phyloP scores from a whole-genome alignment of 2,797 vertebrate genomes.

The Stomatorhinus walkeri region DNA sequence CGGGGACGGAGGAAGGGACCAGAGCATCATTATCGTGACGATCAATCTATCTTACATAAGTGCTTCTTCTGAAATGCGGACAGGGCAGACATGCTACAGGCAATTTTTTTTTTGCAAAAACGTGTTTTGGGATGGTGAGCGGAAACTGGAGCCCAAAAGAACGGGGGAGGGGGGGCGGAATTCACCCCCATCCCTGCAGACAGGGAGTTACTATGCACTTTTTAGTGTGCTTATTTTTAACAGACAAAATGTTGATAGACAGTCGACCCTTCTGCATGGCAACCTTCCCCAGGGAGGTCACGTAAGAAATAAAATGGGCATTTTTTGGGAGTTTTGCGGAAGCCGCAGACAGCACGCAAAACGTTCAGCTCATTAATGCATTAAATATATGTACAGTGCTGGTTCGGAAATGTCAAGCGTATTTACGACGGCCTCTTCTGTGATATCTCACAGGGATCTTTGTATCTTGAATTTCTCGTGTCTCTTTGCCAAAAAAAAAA shows the following conservation, averaged over 20 bases:
- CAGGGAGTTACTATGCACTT: background rate
- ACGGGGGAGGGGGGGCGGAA: background rate
- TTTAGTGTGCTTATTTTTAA: background rate
- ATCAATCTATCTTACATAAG: background rate
- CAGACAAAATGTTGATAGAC: background rate
- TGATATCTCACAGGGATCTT: background rate
- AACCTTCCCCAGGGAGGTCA: background rate
- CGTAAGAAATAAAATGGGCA: background rate
- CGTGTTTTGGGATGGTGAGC: background rate
- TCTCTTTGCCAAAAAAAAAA: background rate
- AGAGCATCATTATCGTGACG: background rate
- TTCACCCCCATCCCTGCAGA: background rate
- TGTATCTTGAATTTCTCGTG: background rate
- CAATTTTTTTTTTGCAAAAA: background rate
- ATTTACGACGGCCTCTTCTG: background rate
- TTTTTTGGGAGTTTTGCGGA: background rate
- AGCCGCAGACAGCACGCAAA: background rate
- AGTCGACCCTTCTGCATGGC: background rate
- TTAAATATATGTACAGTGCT: background rate
- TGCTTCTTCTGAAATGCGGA: background rate
- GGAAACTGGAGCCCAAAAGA: background rate
- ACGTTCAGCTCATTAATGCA: background rate
- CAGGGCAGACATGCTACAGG: background rate
- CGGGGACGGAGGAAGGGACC: background rate
- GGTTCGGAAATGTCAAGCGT: background rate